phyloP scores from a whole-genome alignment of 2,797 vertebrate genomes.

The Gila robusta region DNA sequence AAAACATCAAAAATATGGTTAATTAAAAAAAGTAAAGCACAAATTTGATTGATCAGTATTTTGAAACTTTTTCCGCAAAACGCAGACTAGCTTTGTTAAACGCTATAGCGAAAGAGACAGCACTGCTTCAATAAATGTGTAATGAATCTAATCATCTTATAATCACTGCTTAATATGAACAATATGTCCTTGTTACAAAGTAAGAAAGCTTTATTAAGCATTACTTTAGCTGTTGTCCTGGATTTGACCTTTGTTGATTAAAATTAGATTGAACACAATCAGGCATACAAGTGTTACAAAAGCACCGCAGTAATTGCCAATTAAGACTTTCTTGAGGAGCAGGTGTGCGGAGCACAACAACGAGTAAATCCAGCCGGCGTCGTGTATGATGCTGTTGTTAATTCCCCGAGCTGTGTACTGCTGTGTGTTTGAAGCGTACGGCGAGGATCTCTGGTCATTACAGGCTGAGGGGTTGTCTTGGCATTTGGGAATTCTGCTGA shows the following conservation, averaged over 20 bases:
- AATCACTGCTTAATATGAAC: constrained; percentile 64
- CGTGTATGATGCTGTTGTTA: constrained; percentile 24
- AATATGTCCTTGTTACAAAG: constrained; percentile 62
- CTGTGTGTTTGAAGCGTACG: constrained; percentile 28
- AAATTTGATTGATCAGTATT: neutral
- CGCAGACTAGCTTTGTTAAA: constrained; percentile 20
- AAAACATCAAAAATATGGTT: neutral
- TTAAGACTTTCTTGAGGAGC: constrained; percentile 49
- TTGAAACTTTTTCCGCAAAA: neutral
- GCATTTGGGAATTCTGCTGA: constrained; percentile 55
- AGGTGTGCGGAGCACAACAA: constrained; percentile 50
- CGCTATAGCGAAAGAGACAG: constrained; percentile 52
- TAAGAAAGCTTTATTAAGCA: constrained; percentile 66
- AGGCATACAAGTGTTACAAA: constrained; percentile 58
- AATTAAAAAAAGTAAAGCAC: neutral
- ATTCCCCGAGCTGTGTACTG: constrained; percentile 18
- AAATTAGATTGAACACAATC: constrained; percentile 61
- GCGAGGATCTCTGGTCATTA: constrained; percentile 43
- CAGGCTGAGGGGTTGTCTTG: constrained; percentile 38
- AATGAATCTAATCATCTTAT: constrained; percentile 62
- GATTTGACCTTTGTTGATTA: constrained; percentile 62
- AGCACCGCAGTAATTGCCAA: constrained; percentile 50
- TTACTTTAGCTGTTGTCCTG: constrained; percentile 59
- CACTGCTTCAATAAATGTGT: constrained; percentile 63
- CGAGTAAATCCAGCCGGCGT: constrained; percentile 28